Evolutionary conservation across 2,113 vertebrate species (phyloP).

Genomic region (Hemichromis elongatus): DNA sequence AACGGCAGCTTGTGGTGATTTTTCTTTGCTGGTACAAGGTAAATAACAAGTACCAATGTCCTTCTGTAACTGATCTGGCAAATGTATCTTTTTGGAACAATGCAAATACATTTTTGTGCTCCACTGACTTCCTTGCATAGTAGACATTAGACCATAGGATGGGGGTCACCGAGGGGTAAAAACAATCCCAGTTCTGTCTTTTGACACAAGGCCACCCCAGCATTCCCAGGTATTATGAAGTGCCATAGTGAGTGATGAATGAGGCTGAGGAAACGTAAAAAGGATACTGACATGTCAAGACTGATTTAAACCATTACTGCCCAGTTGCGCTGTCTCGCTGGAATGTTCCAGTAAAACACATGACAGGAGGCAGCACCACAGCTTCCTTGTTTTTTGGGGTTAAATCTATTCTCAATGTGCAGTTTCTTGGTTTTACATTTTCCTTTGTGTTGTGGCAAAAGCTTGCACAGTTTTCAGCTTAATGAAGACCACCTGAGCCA

Average conservation of each 20-base stretch:
- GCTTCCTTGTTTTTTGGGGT: slow-evolving; percentile 13
- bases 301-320: slow-evolving; percentile 58
- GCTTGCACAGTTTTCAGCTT: slow-evolving; percentile 46
- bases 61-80: not conserved
- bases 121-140: not conserved
- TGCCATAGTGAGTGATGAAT: slow-evolving; percentile 56
- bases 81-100: not conserved
- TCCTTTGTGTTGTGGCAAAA: slow-evolving; percentile 43
- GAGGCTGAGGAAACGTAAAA: slow-evolving; percentile 31
- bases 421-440: slow-evolving; percentile 40
- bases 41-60: not conserved
- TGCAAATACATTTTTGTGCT: not conserved
- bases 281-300: slow-evolving; percentile 59
- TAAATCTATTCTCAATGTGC: slow-evolving; percentile 53
- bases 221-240: slow-evolving; percentile 48
- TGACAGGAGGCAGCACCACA: not conserved
- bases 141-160: not conserved
- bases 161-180: not conserved
- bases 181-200: not conserved
- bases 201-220: slow-evolving; percentile 13
- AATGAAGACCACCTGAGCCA: slow-evolving; percentile 74
- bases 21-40: slow-evolving; percentile 15
- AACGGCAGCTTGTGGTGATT: not conserved
- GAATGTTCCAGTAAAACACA: slow-evolving; percentile 51
- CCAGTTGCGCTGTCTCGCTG: slow-evolving; percentile 43